These are phyloP conservation scores for Glyptemys insculpta DNA, from an alignment of 2,797 vertebrate species.

Conservation along the genomic window DNA sequence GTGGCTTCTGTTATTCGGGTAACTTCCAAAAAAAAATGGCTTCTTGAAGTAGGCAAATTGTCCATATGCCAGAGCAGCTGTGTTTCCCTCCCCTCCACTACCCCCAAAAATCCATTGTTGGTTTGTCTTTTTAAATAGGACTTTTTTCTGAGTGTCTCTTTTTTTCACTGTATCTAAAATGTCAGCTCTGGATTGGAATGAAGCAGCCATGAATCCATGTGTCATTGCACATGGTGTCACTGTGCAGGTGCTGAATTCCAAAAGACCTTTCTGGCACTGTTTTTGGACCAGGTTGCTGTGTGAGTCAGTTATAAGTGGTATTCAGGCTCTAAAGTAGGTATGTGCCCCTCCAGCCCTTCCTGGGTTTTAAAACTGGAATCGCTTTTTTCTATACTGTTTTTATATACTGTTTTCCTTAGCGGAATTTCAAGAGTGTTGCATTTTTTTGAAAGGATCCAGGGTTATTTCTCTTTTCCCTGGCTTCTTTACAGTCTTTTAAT, in stretches of 20 bases:
- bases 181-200: not conserved
- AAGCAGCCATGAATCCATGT: not conserved
- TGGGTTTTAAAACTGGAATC: conserved; percentile 69
- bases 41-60: not conserved
- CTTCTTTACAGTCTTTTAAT: not conserved
- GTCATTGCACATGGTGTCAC: conserved; percentile 5
- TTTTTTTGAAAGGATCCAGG: not conserved
- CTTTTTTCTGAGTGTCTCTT: not conserved
- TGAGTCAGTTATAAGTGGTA: not conserved
- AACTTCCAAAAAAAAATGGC: not conserved
- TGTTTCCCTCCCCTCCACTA: not conserved
- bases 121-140: not conserved
- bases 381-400: conserved; percentile 62
- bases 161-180: not conserved
- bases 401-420: conserved; percentile 19
- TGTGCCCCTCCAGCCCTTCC: conserved; percentile 24
- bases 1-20: not conserved
- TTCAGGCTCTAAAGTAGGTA: not conserved
- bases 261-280: not conserved
- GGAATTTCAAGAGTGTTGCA: conserved; percentile 11
- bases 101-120: not conserved
- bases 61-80: not conserved
- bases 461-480: not conserved
- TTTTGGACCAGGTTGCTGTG: not conserved
- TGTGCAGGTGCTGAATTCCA: not conserved